Evolutionary conservation across 2,888 invertebrate species (phyloP).

Genomic region (Cremastinae sp.): DNA sequence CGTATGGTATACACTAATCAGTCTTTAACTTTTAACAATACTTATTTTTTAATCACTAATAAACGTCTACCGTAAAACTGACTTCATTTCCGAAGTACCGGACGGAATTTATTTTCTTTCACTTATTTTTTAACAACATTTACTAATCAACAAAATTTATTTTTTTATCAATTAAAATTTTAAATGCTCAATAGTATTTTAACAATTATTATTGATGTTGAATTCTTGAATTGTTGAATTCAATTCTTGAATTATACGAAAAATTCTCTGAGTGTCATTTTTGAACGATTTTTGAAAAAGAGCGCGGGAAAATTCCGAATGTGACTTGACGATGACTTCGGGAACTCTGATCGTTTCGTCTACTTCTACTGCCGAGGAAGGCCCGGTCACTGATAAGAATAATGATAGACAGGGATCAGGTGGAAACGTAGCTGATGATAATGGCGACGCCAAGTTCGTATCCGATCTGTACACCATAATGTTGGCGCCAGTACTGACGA

Average conservation of each 20-base stretch:
- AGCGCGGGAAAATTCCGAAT: conserved; percentile 13
- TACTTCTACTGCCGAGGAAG: conserved; percentile 35
- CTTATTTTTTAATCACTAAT: too few relatives aligned
- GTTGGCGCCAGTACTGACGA: too few relatives aligned
- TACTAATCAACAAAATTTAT: too few relatives aligned
- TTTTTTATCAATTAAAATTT: too few relatives aligned
- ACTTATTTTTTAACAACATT: too few relatives aligned
- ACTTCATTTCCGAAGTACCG: conserved; percentile 13
- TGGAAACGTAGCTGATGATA: conserved; percentile 23
- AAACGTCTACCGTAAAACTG: not conserved
- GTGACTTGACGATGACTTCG: conserved; percentile 39
- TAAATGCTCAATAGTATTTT: too few relatives aligned
- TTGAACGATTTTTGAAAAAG: conserved; percentile 12
- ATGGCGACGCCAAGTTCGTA: not conserved
- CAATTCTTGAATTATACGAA: not conserved
- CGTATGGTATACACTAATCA: too few relatives aligned
- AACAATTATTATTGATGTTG: too few relatives aligned
- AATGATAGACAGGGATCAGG: conserved; percentile 41
- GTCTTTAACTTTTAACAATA: too few relatives aligned
- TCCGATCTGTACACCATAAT: not conserved
- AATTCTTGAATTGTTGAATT: not conserved
- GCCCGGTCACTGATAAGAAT: conserved; percentile 47
- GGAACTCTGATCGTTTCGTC: conserved; percentile 39
- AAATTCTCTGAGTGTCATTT: conserved; percentile 48
- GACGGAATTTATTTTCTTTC: too few relatives aligned